These are phyloP conservation scores for Mystacornis crossleyi DNA, from an alignment of 2,113 vertebrate genomes.

Conservation along the genomic window DNA sequence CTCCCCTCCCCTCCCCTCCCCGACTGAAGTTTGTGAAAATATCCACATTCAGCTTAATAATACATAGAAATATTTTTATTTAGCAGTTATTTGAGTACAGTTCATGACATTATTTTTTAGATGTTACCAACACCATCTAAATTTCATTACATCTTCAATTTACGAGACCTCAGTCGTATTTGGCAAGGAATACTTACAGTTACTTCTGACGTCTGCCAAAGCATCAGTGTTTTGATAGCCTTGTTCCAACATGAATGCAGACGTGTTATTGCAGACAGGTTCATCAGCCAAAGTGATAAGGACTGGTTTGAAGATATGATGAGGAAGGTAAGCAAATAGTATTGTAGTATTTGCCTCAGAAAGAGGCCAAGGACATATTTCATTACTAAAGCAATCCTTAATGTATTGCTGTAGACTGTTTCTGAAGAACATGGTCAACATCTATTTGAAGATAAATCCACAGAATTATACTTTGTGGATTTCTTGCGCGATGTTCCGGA, in stretches of 20 bases:
- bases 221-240: constrained; percentile 69
- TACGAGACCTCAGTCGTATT: constrained; percentile 85
- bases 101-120: constrained; percentile 60
- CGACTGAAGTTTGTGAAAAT: background rate
- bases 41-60: background rate
- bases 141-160: constrained; percentile 89
- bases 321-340: constrained; percentile 62
- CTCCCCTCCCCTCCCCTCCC: too few relatives aligned
- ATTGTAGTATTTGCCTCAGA: background rate
- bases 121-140: constrained; percentile 87
- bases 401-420: constrained; percentile 65
- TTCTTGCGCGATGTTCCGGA: constrained; percentile 81
- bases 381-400: background rate
- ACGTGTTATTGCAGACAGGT: constrained; percentile 83
- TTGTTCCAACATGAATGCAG: constrained; percentile 84
- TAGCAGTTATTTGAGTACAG: background rate
- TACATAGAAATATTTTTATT: background rate
- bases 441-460: constrained; percentile 58
- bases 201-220: constrained; percentile 76
- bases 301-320: constrained; percentile 74
- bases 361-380: background rate
- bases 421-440: constrained; percentile 74
- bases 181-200: constrained; percentile 86
- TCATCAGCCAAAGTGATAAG: constrained; percentile 75
- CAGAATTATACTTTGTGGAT: constrained; percentile 82